phyloP scores from a whole-genome alignment of 1,140 invertebrate genomes.

The Protaetia brevitarsis region DNA sequence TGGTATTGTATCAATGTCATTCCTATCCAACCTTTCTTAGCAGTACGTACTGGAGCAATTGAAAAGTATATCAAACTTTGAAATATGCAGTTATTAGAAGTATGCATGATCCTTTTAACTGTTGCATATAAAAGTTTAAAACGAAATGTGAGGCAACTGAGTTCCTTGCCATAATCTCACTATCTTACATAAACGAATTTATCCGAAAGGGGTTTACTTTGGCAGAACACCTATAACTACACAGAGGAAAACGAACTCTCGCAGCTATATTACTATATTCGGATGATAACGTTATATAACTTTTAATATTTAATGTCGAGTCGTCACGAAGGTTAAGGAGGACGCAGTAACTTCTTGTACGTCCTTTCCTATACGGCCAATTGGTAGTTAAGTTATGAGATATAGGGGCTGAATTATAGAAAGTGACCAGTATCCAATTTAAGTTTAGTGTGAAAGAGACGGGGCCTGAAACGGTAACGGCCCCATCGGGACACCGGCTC shows the following conservation, averaged over 20 bases:
- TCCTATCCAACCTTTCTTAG: no score
- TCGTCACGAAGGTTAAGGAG: background rate
- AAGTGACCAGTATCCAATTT: slow-evolving; percentile 51
- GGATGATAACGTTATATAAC: slow-evolving; percentile 11
- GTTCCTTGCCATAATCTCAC: no score
- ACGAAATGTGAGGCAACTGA: no score
- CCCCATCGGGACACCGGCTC: slow-evolving; percentile 43
- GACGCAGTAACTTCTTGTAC: background rate
- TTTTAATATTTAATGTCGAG: slow-evolving; percentile 19
- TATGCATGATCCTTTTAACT: no score
- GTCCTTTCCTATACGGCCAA: slow-evolving; percentile 7
- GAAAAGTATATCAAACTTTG: no score
- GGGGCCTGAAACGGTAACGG: slow-evolving; percentile 45
- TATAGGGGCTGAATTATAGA: slow-evolving; percentile 50
- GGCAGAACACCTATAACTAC: background rate
- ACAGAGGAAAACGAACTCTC: background rate
- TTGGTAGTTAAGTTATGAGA: slow-evolving; percentile 46
- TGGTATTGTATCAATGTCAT: no score
- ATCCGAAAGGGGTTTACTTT: background rate
- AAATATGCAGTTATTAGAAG: no score
- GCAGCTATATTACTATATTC: background rate
- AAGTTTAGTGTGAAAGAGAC: slow-evolving; percentile 48
- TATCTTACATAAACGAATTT: background rate
- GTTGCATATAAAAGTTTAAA: no score
- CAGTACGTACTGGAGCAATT: no score